Evolutionary conservation across 2,797 vertebrate species (phyloP).

Genomic region (Poeciliopsis infans): DNA sequence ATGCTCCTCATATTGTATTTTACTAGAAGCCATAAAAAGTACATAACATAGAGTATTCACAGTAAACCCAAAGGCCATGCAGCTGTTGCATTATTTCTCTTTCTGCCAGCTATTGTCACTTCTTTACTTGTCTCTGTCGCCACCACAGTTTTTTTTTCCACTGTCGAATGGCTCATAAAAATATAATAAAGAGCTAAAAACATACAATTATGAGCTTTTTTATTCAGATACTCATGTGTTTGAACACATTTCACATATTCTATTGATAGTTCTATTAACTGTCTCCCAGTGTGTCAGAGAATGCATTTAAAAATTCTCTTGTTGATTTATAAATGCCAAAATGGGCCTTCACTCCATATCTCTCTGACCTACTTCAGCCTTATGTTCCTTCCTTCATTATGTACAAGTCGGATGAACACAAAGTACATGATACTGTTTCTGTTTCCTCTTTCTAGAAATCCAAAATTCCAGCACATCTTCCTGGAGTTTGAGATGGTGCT

Average conservation of each 20-base stretch:
- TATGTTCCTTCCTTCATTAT: not conserved
- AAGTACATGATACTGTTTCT: not conserved
- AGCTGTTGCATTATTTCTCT: too few species aligned
- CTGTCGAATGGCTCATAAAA: not conserved
- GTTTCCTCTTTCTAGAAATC: not conserved
- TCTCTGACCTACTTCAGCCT: not conserved
- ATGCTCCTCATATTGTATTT: too few species aligned
- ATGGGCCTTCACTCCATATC: too few species aligned
- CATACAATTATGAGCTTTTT: not conserved
- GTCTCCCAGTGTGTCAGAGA: not conserved
- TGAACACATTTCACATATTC: not conserved
- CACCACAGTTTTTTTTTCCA: not conserved
- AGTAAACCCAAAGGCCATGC: too few species aligned
- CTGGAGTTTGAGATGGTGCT: not conserved
- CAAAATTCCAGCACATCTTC: not conserved
- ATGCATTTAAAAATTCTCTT: too few species aligned
- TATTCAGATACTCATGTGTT: too few species aligned
- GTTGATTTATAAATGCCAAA: too few species aligned
- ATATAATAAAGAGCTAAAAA: not conserved
- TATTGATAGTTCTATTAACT: not conserved
- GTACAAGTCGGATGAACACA: not conserved
- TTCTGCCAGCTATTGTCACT: too few species aligned
- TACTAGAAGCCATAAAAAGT: too few species aligned
- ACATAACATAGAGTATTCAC: too few species aligned
- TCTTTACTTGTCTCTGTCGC: too few species aligned